Percentiles rank a stretch among this genome's conserved stretches.
Conservation (phyloP, 2,113 vertebrate species). For the human region DNA sequence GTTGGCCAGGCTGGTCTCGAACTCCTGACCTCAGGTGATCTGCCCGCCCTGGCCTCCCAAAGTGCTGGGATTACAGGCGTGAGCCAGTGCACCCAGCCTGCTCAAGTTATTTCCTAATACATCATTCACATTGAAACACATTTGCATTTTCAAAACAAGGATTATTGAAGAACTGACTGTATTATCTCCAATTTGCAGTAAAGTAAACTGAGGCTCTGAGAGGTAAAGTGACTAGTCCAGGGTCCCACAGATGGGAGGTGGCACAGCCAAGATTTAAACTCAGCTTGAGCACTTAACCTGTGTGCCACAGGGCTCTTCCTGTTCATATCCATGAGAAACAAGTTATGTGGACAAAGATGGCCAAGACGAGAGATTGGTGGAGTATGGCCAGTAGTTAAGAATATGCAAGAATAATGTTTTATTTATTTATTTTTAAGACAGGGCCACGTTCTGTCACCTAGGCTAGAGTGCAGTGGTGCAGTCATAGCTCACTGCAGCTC, state of each 20-base stretch:
- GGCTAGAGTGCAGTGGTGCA: not conserved
- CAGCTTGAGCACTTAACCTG: not conserved
- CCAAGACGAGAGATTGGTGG: not conserved
- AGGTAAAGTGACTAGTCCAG: not conserved
- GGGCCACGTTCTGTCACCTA: not conserved
- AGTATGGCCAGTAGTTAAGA: not conserved
- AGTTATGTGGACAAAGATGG: not conserved
- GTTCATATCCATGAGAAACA: not conserved
- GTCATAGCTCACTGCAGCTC: not conserved
- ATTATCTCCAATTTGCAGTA: not conserved
- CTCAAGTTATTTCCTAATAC: not conserved
- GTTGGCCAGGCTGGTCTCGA: too few species aligned
- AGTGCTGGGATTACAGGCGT: not conserved
- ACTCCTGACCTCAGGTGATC: too few species aligned
- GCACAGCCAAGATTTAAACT: not conserved
- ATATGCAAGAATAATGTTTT: not conserved
- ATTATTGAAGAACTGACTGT: not conserved
- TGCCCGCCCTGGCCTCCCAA: too few species aligned
- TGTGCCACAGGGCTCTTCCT: not conserved
- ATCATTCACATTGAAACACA: not conserved
- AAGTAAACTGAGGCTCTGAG: not conserved
- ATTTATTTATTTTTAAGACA: not conserved
- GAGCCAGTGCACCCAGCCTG: not conserved
- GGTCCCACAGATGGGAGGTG: not conserved
- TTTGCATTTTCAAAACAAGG: not conserved